These are phyloP conservation scores for Cyrtodaria siliqua DNA, from an alignment of 2,888 invertebrate species.

Conservation along the genomic window DNA sequence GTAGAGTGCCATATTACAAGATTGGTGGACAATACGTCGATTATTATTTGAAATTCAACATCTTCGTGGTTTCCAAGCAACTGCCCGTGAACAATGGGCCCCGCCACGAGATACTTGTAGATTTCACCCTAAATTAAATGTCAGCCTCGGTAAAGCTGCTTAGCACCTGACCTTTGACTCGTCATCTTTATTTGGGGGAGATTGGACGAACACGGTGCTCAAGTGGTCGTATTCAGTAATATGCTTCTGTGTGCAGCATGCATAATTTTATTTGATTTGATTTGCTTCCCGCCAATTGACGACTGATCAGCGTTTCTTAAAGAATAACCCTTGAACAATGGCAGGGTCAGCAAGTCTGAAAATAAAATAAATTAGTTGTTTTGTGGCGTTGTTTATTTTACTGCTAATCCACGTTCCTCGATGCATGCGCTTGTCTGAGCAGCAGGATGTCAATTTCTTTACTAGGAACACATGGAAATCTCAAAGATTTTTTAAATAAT, in stretches of 20 bases:
- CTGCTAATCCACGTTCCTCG: no score
- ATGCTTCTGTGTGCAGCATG: neutral
- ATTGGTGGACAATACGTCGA: neutral
- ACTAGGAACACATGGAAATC: no score
- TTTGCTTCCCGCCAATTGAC: neutral
- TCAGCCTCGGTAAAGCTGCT: constrained; percentile 24
- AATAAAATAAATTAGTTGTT: no score
- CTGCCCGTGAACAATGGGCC: constrained; percentile 28
- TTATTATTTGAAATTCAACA: constrained; percentile 32
- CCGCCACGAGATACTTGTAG: constrained; percentile 39
- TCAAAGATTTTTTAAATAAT: no score
- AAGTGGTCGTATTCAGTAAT: no score
- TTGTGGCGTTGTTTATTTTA: no score
- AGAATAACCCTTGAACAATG: neutral
- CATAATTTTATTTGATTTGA: constrained; percentile 1
- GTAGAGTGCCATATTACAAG: no score
- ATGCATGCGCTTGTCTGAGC: no score
- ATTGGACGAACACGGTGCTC: neutral
- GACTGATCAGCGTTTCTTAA: neutral
- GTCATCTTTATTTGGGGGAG: constrained; percentile 13
- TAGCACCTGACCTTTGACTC: constrained; percentile 16
- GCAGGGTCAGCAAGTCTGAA: no score
- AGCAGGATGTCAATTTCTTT: no score
- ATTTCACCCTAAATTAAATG: constrained; percentile 41
- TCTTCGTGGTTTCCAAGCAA: constrained; percentile 35